A percentile compares a stretch with the other conserved stretches of the same genome.
Conservation (phyloP, 2,797 vertebrate genomes). For the Dicrostonyx torquatus region DNA sequence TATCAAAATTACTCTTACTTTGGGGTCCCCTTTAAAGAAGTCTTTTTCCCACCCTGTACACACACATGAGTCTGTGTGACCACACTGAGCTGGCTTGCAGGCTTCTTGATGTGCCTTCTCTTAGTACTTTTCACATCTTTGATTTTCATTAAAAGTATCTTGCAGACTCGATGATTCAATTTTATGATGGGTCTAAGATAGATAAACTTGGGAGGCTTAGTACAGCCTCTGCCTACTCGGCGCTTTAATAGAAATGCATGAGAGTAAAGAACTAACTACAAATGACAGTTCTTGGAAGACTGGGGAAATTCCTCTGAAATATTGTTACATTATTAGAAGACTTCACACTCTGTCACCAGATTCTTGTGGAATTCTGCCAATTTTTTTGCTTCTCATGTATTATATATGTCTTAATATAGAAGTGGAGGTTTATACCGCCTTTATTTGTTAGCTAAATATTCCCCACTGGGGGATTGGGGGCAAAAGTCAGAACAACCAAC, state of each 20-base stretch:
- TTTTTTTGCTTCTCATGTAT: neutral
- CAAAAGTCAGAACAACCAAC: neutral
- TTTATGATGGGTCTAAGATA: slow-evolving; percentile 3
- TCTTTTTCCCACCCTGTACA: neutral
- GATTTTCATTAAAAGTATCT: slow-evolving; percentile 40
- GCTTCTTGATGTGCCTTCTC: neutral
- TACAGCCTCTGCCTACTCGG: neutral
- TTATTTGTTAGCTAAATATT: neutral
- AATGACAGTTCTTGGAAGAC: neutral
- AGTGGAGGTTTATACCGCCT: neutral
- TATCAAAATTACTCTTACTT: neutral
- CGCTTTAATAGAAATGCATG: slow-evolving; percentile 14
- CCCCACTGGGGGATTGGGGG: neutral
- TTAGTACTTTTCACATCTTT: neutral
- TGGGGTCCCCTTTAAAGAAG: neutral
- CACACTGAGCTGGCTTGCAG: neutral
- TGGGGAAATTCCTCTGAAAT: slow-evolving; percentile 29
- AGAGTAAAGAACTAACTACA: neutral
- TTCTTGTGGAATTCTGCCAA: neutral
- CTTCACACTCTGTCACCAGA: neutral
- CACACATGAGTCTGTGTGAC: neutral
- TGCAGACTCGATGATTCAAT: neutral
- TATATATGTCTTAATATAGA: neutral
- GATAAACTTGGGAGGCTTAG: neutral
- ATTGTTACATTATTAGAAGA: neutral